Evolutionary conservation across 2,797 vertebrate species (phyloP).

Genomic region (Menidia menidia): DNA sequence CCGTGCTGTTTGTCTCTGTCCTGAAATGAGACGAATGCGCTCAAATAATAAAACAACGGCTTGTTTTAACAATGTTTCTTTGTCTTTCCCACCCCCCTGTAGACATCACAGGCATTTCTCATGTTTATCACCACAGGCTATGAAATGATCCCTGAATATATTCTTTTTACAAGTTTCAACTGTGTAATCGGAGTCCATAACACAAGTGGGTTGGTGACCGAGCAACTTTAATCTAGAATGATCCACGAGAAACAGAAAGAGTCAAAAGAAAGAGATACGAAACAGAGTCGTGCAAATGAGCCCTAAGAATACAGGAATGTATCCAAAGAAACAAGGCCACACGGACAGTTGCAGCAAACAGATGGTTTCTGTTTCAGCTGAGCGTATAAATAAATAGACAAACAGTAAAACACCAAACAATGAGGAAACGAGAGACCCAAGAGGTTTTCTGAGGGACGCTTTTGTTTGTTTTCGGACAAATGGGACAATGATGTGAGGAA

Average conservation of each 20-base stretch:
- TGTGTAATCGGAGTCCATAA: too few relatives aligned
- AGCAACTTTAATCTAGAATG: too few relatives aligned
- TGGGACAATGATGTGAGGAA: background rate
- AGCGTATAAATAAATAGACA: background rate
- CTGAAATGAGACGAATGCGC: background rate
- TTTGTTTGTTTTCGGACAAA: background rate
- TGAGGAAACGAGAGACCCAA: slow-evolving; percentile 27
- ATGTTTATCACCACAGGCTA: too few relatives aligned
- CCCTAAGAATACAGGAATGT: background rate
- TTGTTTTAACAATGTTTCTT: background rate
- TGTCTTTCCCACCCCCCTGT: background rate
- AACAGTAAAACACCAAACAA: slow-evolving; percentile 7
- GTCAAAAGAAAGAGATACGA: too few relatives aligned
- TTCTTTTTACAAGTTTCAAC: too few relatives aligned
- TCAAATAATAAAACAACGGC: background rate
- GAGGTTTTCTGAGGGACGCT: background rate
- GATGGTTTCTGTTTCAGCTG: slow-evolving; percentile 7
- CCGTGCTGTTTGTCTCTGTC: background rate
- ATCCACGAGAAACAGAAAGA: too few relatives aligned
- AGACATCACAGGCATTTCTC: too few relatives aligned
- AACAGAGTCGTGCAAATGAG: background rate
- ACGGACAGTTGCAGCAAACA: slow-evolving; percentile 19
- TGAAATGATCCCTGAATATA: too few relatives aligned
- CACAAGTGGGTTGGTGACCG: too few relatives aligned
- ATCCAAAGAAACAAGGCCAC: background rate